phyloP scores from a whole-genome alignment of 1,140 invertebrate species.

The Drosophila nigromelanica region DNA sequence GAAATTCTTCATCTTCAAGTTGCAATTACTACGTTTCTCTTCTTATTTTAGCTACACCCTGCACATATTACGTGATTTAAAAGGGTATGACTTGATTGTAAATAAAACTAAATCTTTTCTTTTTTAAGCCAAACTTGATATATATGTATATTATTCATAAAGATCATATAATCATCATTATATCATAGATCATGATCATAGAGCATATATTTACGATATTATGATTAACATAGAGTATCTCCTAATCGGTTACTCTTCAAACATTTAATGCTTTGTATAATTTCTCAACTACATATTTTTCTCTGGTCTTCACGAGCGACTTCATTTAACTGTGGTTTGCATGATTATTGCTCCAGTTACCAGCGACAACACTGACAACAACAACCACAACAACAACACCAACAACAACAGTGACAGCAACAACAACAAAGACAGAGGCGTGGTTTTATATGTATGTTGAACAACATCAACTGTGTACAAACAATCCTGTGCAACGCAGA shows the following conservation, averaged over 20 bases:
- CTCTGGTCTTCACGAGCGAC: slow-evolving; percentile 68
- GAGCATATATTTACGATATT: too few relatives aligned
- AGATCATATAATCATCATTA: not conserved
- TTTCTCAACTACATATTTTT: slow-evolving; percentile 34
- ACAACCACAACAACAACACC: slow-evolving; percentile 26
- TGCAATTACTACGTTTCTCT: slow-evolving; percentile 70
- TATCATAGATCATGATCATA: too few relatives aligned
- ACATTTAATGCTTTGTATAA: slow-evolving; percentile 7
- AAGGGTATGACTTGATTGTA: not conserved
- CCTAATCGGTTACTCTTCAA: not conserved
- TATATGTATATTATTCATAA: too few relatives aligned
- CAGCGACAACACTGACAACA: slow-evolving; percentile 46
- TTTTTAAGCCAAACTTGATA: too few relatives aligned
- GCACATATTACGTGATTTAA: not conserved
- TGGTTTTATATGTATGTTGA: slow-evolving; percentile 51
- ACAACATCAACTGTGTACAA: slow-evolving; percentile 42
- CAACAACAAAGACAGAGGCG: slow-evolving; percentile 35
- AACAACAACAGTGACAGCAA: slow-evolving; percentile 19
- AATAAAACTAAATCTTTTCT: not conserved
- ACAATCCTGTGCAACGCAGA: slow-evolving; percentile 6
- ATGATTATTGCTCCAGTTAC: slow-evolving; percentile 79
- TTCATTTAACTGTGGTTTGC: slow-evolving; percentile 77
- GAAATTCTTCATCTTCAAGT: slow-evolving; percentile 63
- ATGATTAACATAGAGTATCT: slow-evolving; percentile 2
- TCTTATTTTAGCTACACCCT: slow-evolving; percentile 17